phyloP scores from a whole-genome alignment of 2,797 vertebrate species.

The Eurystomus glaucurus region DNA sequence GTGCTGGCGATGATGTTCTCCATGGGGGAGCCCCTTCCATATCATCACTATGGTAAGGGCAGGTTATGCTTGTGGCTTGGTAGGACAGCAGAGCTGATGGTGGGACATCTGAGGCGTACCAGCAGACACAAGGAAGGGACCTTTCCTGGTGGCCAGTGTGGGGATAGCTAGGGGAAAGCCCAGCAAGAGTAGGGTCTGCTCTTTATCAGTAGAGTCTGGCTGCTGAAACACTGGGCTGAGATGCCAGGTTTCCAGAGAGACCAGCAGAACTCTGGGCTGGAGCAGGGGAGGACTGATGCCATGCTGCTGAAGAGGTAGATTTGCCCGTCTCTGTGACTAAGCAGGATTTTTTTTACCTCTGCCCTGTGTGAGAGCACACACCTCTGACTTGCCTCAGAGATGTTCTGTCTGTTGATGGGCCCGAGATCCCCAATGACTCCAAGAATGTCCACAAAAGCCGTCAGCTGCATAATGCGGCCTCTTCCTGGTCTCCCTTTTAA shows the following conservation, averaged over 20 bases:
- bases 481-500: background rate
- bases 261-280: background rate
- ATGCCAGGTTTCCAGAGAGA: background rate
- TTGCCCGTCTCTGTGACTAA: background rate
- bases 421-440: background rate
- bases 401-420: background rate
- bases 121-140: background rate
- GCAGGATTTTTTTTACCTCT: background rate
- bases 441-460: background rate
- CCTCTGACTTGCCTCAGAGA: background rate
- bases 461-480: background rate
- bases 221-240: background rate
- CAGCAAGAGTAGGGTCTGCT: background rate
- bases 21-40: slow-evolving; percentile 97
- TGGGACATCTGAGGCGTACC: background rate
- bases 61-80: background rate
- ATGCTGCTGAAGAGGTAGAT: background rate
- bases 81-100: background rate
- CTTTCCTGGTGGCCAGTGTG: background rate
- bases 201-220: background rate
- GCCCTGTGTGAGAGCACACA: background rate
- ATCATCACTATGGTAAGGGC: slow-evolving; percentile 95
- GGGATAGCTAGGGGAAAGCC: background rate
- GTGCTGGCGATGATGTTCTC: slow-evolving; percentile 97
- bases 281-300: background rate